Evolutionary conservation across 2,797 vertebrate genomes (phyloP).

Genomic region (Spheniscus humboldti): DNA sequence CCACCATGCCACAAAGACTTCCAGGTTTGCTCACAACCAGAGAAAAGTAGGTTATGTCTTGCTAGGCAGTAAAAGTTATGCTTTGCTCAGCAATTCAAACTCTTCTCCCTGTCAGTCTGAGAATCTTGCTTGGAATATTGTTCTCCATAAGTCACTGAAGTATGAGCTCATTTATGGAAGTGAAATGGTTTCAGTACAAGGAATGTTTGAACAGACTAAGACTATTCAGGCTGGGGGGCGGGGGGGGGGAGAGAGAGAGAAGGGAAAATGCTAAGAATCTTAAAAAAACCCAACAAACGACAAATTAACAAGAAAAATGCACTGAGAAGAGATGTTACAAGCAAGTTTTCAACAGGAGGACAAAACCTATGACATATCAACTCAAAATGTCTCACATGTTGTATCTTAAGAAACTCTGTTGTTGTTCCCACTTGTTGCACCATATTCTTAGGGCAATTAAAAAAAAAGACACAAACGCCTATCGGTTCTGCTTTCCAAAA

Average conservation of each 20-base stretch:
- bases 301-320: neutral
- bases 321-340: neutral
- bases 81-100: neutral
- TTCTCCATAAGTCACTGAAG: neutral
- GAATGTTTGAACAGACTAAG: neutral
- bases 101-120: neutral
- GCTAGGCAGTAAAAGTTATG: neutral
- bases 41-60: neutral
- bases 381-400: neutral
- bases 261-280: neutral
- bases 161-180: neutral
- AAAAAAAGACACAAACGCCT: rapidly evolving
- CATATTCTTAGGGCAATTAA: neutral
- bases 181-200: neutral
- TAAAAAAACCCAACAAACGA: neutral
- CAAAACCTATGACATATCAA: neutral
- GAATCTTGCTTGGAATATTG: neutral
- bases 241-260: neutral
- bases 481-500: neutral
- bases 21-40: neutral
- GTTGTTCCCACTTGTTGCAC: neutral
- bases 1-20: neutral
- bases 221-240: neutral
- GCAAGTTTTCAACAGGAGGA: neutral
- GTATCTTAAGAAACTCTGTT: neutral